A percentile compares a stretch with the other conserved stretches of the same genome.
Conservation (phyloP, 2,797 vertebrate genomes). For the Cheirogaleus major region DNA sequence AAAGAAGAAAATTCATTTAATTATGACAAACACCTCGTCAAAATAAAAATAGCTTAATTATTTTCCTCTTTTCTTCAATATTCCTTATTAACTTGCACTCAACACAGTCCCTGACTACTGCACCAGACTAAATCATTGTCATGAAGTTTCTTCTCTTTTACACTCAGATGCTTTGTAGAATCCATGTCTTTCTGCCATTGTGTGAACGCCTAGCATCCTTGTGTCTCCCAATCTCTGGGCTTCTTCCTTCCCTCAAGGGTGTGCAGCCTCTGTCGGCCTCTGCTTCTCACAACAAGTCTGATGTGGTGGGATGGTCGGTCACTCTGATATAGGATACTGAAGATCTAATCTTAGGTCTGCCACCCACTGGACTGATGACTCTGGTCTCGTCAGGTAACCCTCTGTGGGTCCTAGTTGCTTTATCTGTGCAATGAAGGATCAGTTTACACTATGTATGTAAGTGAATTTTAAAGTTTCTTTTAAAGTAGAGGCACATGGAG, state of each 20-base stretch:
- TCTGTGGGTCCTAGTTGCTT: background rate
- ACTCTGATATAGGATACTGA: background rate
- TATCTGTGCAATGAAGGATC: background rate
- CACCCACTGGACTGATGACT: background rate
- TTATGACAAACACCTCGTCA: background rate
- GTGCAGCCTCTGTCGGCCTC: background rate
- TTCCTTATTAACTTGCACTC: conserved; percentile 12
- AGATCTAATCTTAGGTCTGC: background rate
- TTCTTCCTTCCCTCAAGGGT: background rate
- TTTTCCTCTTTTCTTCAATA: background rate
- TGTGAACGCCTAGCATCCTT: background rate
- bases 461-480: conserved; percentile 20
- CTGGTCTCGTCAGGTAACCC: background rate
- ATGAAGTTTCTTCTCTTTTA: background rate
- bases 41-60: background rate
- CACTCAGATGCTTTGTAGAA: background rate
- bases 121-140: background rate
- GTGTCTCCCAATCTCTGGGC: background rate
- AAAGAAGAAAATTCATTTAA: background rate
- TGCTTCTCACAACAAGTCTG: background rate
- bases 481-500: background rate
- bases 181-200: background rate
- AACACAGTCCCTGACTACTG: background rate
- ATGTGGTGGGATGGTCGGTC: background rate
- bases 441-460: background rate